Conservation (phyloP, 2,113 vertebrate genomes). For the Peromyscus polionotus region DNA sequence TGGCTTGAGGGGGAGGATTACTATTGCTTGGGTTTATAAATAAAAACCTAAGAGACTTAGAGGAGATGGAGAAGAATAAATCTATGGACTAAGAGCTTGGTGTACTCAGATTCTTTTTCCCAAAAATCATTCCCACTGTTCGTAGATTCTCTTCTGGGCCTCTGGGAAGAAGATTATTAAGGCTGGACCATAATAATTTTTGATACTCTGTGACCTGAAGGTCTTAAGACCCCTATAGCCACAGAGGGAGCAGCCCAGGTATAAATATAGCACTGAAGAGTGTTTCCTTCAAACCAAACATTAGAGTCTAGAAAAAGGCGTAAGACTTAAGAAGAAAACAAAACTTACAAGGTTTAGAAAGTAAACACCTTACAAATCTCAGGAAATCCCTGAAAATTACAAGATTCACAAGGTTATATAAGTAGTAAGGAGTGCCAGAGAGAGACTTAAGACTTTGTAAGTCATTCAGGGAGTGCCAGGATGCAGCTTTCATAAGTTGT, state of each 20-base stretch:
- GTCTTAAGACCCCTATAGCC: background rate
- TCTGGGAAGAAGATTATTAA: too few relatives aligned
- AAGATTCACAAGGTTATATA: background rate
- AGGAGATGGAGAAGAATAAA: too few relatives aligned
- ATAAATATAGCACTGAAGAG: background rate
- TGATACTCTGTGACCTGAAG: background rate
- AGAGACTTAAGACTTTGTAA: background rate
- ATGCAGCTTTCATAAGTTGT: background rate
- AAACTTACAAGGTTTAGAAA: background rate
- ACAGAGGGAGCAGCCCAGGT: background rate
- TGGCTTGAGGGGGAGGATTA: too few relatives aligned
- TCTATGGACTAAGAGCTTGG: too few relatives aligned
- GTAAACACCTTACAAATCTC: background rate
- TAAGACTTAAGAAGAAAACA: background rate
- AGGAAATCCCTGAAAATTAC: background rate
- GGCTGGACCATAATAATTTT: too few relatives aligned
- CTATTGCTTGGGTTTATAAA: too few relatives aligned
- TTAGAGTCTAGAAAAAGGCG: background rate
- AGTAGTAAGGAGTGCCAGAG: background rate
- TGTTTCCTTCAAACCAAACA: background rate
- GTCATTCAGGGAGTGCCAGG: background rate
- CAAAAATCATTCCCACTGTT: too few relatives aligned
- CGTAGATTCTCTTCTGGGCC: too few relatives aligned
- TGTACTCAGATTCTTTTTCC: too few relatives aligned
- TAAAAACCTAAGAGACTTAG: too few relatives aligned